These are phyloP conservation scores for Mobula hypostoma DNA, from an alignment of 2,113 vertebrate genomes.

Conservation along the genomic window DNA sequence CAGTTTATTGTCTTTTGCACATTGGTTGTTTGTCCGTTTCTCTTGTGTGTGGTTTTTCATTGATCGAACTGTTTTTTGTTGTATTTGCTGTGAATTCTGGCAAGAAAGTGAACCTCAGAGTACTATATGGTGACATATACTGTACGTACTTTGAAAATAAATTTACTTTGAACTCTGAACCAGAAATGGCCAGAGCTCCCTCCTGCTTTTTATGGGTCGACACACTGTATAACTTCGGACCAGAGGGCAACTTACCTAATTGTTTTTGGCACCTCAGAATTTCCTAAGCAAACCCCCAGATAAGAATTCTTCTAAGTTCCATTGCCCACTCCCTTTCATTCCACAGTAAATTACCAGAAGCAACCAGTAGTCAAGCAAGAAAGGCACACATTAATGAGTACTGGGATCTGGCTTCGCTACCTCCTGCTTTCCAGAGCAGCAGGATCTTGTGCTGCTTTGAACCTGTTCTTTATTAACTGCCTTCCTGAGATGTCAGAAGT, in stretches of 20 bases:
- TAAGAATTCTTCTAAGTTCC: background rate
- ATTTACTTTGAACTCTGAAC: no score
- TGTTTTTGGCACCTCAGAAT: background rate
- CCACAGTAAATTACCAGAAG: constrained; percentile 67
- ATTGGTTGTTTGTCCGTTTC: no score
- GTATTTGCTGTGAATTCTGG: no score
- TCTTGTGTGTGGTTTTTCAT: no score
- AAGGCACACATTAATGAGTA: constrained; percentile 67
- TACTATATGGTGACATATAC: no score
- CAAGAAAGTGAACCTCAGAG: no score
- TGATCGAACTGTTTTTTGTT: no score
- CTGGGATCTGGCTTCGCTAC: constrained; percentile 67
- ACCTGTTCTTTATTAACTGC: constrained; percentile 88
- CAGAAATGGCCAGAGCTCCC: background rate
- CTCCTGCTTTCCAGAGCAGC: constrained; percentile 74
- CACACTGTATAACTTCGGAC: background rate
- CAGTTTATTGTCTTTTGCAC: no score
- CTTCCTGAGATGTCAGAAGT: constrained; percentile 79
- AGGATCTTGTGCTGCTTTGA: constrained; percentile 85
- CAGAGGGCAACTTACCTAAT: background rate
- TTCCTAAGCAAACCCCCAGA: background rate
- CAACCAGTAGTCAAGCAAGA: constrained; percentile 68
- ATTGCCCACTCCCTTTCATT: constrained; percentile 60
- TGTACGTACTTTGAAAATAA: no score
- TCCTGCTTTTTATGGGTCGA: background rate